A percentile compares a stretch with the other conserved stretches of the same genome.
Evolutionary conservation across 2,113 vertebrate genomes (phyloP).

Genomic region (Erpornis zantholeuca): DNA sequence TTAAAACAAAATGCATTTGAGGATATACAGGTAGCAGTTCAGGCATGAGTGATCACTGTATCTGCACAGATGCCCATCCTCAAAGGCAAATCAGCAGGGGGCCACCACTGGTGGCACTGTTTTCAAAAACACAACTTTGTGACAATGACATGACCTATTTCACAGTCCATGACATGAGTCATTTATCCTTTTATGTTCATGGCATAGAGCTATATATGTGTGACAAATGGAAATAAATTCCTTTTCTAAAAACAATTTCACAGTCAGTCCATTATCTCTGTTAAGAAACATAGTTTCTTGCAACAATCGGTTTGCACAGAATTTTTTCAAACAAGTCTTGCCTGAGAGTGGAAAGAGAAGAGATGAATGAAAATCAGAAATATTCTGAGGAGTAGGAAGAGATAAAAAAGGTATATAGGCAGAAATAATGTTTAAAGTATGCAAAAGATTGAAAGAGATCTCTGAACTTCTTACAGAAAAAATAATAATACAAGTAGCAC

Average conservation of each 20-base stretch:
- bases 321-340: background rate
- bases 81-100: background rate
- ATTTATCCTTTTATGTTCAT: background rate
- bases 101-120: background rate
- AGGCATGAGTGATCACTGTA: background rate
- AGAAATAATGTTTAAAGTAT: background rate
- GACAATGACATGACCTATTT: background rate
- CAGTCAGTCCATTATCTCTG: background rate
- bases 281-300: background rate
- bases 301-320: background rate
- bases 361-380: background rate
- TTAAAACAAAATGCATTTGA: background rate
- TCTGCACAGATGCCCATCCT: background rate
- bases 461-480: background rate
- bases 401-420: background rate
- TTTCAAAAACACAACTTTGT: background rate
- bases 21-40: background rate
- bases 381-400: background rate
- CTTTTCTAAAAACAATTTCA: constrained; percentile 16
- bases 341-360: background rate
- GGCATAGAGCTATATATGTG: background rate
- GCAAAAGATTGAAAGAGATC: background rate
- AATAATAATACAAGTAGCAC: background rate
- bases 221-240: constrained; percentile 26
- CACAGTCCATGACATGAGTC: background rate